Evolutionary conservation across 2,888 invertebrate species (phyloP).

Genomic region (Lydus trimaculatus): DNA sequence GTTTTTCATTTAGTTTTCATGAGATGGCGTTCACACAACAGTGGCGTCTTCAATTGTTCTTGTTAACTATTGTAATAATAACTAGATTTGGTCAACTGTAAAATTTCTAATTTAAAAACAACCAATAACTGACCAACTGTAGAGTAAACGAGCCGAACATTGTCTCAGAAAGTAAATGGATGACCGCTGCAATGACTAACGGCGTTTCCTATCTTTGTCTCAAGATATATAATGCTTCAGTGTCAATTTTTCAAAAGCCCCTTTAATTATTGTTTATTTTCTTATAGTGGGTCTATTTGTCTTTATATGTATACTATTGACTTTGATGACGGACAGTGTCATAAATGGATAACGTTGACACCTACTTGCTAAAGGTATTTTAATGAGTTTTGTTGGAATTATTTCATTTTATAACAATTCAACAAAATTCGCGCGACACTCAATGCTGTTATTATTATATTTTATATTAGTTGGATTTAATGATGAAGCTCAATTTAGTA

Average conservation of each 20-base stretch:
- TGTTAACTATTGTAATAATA: slow-evolving; percentile 15
- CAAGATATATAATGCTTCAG: slow-evolving; percentile 25
- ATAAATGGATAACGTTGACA: slow-evolving; percentile 27
- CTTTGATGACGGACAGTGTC: slow-evolving; percentile 19
- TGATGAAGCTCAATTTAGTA: slow-evolving; percentile 26
- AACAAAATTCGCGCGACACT: slow-evolving; percentile 18
- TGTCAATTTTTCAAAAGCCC: slow-evolving; percentile 30
- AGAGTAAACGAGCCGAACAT: slow-evolving; percentile 31
- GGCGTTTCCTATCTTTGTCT: slow-evolving; percentile 31
- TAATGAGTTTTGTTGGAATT: slow-evolving; percentile 11
- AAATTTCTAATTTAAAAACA: slow-evolving; percentile 18
- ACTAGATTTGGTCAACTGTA: slow-evolving; percentile 20
- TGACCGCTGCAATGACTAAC: slow-evolving; percentile 32
- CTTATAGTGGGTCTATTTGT: slow-evolving; percentile 27
- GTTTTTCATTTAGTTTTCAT: slow-evolving; percentile 1
- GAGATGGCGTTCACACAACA: slow-evolving; percentile 2
- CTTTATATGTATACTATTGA: slow-evolving; percentile 16
- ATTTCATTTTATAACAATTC: slow-evolving; percentile 11
- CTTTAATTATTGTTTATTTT: slow-evolving; percentile 33
- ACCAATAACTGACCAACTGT: slow-evolving; percentile 20
- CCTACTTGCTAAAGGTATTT: slow-evolving; percentile 26
- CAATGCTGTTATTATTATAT: too few relatives aligned
- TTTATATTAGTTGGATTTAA: slow-evolving; percentile 10
- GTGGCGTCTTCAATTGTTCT: background rate
- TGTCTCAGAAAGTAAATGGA: slow-evolving; percentile 34